Conservation (phyloP, 2,888 invertebrate genomes). For the Tortricodes alternella region DNA sequence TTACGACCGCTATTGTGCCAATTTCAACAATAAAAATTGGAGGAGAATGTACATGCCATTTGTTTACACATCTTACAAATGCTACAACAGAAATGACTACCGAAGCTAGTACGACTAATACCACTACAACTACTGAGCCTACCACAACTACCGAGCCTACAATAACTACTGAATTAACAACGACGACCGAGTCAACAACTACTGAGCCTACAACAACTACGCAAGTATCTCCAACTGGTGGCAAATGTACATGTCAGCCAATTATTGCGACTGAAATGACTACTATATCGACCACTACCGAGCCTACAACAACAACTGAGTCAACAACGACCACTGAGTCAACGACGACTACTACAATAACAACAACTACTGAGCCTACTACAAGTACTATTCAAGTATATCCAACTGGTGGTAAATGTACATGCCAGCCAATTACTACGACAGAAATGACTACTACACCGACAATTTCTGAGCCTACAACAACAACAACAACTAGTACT, state of each 20-base stretch:
- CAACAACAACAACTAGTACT: not conserved
- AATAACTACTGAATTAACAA: constrained; percentile 10
- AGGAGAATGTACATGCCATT: not conserved
- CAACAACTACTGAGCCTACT: constrained; percentile 11
- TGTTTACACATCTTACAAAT: too few relatives aligned
- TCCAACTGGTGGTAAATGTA: not conserved
- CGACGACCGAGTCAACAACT: constrained; percentile 5
- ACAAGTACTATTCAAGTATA: constrained; percentile 12
- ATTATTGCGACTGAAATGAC: not conserved
- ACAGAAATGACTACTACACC: not conserved
- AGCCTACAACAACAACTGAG: not conserved
- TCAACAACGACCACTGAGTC: constrained; percentile 5
- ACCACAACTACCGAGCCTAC: constrained; percentile 11
- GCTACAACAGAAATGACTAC: not conserved
- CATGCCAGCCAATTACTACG: not conserved
- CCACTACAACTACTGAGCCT: not conserved
- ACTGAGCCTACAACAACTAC: constrained; percentile 21
- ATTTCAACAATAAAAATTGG: not conserved
- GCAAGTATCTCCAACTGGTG: not conserved
- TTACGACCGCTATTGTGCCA: constrained; percentile 19
- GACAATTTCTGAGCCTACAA: not conserved
- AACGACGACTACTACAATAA: constrained; percentile 14
- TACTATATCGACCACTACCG: not conserved
- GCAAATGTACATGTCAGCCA: not conserved
- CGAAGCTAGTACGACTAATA: not conserved